phyloP scores from a whole-genome alignment of 2,113 vertebrate species.

The Rattus norvegicus region GRCr8 NC_086020.1:211504001-211504500 shows the following conservation, averaged over 20 bases:
- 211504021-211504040: neutral
- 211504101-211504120: constrained; percentile 69
- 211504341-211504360: constrained; percentile 58
- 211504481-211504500: too few relatives aligned
- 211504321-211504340: constrained; percentile 79
- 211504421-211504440: too few relatives aligned
- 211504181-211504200: constrained; percentile 87
- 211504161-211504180: constrained; percentile 83
- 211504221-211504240: constrained; percentile 84
- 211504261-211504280: constrained; percentile 88
- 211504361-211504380: too few relatives aligned
- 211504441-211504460: too few relatives aligned
- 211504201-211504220: constrained; percentile 87
- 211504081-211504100: constrained; percentile 63
- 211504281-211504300: constrained; percentile 84
- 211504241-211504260: constrained; percentile 88
- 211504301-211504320: constrained; percentile 82
- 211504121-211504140: constrained; percentile 63
- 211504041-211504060: constrained; percentile 37
- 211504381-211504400: too few relatives aligned
- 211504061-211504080: neutral
- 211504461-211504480: too few relatives aligned
- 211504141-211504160: constrained; percentile 82
- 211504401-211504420: too few relatives aligned
- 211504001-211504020: constrained; percentile 40